These are phyloP conservation scores for Dinomys branickii DNA, from an alignment of 2,113 vertebrate species.

Conservation along the genomic window DNA sequence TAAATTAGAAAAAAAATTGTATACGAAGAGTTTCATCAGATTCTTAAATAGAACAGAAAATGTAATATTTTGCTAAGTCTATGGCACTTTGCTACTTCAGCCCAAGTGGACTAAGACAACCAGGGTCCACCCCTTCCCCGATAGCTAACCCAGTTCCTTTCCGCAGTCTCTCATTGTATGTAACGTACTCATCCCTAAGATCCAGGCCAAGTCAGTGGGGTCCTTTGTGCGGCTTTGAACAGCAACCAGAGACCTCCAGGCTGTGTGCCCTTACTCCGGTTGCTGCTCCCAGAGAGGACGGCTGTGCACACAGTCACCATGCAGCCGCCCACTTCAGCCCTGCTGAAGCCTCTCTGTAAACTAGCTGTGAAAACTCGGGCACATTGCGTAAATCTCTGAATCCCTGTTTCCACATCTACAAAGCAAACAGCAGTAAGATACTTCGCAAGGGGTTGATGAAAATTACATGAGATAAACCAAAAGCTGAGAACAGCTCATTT, in stretches of 20 bases:
- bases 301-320: fast-evolving
- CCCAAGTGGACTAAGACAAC: neutral
- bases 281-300: neutral
- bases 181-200: neutral
- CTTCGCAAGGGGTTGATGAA: neutral
- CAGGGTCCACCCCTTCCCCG: neutral
- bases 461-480: conserved; percentile 5
- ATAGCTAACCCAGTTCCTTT: neutral
- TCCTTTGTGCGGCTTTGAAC: neutral
- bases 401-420: neutral
- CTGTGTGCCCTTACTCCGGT: neutral
- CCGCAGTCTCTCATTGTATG: neutral
- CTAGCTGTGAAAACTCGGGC: neutral
- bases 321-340: neutral
- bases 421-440: neutral
- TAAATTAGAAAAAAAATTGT: neutral
- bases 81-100: neutral
- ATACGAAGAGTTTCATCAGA: neutral
- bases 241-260: neutral
- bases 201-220: neutral
- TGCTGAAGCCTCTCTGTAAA: neutral
- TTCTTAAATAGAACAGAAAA: neutral
- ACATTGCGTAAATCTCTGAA: neutral
- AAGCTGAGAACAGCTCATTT: neutral
- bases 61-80: neutral